Base-by-base conservation (phyloP, 2,888 invertebrate genomes). In the Smittia aterrima region DNA sequence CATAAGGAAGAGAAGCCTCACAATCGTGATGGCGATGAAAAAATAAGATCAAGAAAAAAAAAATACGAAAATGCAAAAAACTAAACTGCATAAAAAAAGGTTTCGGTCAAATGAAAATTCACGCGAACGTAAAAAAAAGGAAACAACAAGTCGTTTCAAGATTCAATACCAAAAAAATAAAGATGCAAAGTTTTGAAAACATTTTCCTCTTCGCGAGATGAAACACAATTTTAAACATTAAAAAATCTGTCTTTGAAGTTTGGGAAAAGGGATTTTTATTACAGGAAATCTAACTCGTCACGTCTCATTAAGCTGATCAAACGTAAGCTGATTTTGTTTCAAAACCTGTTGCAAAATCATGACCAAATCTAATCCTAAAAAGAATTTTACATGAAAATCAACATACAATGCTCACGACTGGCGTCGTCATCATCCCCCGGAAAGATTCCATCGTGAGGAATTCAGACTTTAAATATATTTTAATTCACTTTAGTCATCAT, bases 141-240 rank as follows among this genome's bases (percentile, higher is more conserved):
- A 58, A 58, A 58, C n/a, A n/a, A n/a, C 9, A 2, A 16, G 4
- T 47, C 53, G 53, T 47, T 47, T 47, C 7, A 20, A 3, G 20
- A 20, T 58, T 58, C 58, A 18, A 58, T 58, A 58, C 58, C 58
- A 58, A 58, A 58, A n/a, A 58, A 58, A 47, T 47, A 58, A 58
- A 18, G 58, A 58, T 20, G 18, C n/a, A 58, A 58, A 58, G 18
- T 58, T 58, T 20, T 18, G 22, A 58, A 20, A 20, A 20, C 18
- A 20, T 58, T 58, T 58, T 58, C 58, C 58, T 58, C n/a, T 18
- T 20, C n/a, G 18, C 58, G 53, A 47, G 4, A 47, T 20, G 20
- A 22, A 20, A 18, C 11, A 47, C 47, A 47, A 58, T 58, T 58
- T 58, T 58, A 58, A 58, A 58, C 18, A 9, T 58, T 47, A 47